Evolutionary conservation across 1,140 invertebrate species (phyloP).

Genomic region (Pseudomyrmex concolor): DNA sequence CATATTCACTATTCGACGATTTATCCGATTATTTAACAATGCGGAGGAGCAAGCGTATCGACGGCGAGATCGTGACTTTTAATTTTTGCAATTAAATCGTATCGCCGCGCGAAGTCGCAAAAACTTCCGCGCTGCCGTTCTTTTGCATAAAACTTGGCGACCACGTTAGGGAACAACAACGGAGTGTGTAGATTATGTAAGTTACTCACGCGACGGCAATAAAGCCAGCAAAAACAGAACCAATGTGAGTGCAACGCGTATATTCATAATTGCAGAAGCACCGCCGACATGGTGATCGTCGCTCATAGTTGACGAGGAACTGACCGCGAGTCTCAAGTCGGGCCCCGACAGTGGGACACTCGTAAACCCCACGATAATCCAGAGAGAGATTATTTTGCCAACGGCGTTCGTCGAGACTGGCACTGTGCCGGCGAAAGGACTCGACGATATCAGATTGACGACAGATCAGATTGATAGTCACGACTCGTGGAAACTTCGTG

Average conservation of each 20-base stretch:
- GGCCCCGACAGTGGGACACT: background rate
- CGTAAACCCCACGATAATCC: slow-evolving; percentile 32
- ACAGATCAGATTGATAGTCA: background rate
- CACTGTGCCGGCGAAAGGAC: background rate
- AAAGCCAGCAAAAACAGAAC: slow-evolving; percentile 38
- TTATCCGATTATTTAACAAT: background rate
- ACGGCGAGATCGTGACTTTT: background rate
- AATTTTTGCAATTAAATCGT: slow-evolving; percentile 32
- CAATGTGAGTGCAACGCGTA: slow-evolving; percentile 28
- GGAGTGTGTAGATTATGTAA: slow-evolving; percentile 40
- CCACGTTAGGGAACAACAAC: slow-evolving; percentile 2
- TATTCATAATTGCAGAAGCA: slow-evolving; percentile 28
- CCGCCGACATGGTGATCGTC: slow-evolving; percentile 18
- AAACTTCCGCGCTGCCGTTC: slow-evolving; percentile 2
- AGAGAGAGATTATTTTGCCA: slow-evolving; percentile 10
- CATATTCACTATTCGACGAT: background rate
- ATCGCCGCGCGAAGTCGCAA: slow-evolving; percentile 12
- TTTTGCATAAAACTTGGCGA: slow-evolving; percentile 11
- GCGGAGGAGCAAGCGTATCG: background rate
- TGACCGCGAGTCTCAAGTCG: background rate
- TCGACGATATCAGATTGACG: background rate
- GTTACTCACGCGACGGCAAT: slow-evolving; percentile 65
- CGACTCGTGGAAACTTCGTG: background rate
- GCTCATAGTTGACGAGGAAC: slow-evolving; percentile 38
- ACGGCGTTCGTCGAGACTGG: background rate